Percentiles rank a stretch among this genome's conserved stretches.
Evolutionary conservation across 1,140 invertebrate species (phyloP).

Genomic region (Pseudobourletiella spinata): DNA sequence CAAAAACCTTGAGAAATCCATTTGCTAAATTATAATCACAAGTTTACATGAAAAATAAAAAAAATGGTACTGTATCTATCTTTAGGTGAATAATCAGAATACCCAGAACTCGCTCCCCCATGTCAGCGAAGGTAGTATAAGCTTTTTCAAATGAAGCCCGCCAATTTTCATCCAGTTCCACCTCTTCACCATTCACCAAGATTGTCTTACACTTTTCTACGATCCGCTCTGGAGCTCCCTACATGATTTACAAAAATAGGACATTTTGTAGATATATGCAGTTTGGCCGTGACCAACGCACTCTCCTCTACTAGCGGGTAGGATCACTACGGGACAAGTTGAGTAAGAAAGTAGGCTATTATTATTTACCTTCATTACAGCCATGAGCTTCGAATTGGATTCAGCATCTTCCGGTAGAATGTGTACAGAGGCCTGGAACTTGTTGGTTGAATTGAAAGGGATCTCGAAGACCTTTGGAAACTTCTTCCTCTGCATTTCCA

Average conservation of each 20-base stretch:
- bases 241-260: too few relatives aligned
- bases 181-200: slow-evolving; percentile 54
- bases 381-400: slow-evolving; percentile 22
- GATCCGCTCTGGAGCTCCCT: slow-evolving; percentile 85
- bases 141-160: slow-evolving; percentile 57
- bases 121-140: slow-evolving; percentile 66
- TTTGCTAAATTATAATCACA: not conserved
- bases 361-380: slow-evolving; percentile 40
- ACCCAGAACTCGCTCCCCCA: slow-evolving; percentile 72
- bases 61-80: not conserved
- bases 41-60: not conserved
- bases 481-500: slow-evolving; percentile 46
- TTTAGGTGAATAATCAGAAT: too few relatives aligned
- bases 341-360: too few relatives aligned
- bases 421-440: slow-evolving; percentile 70
- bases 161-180: slow-evolving; percentile 51
- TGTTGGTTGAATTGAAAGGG: slow-evolving; percentile 77
- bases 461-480: slow-evolving; percentile 73
- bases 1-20: slow-evolving; percentile 44
- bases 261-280: too few relatives aligned
- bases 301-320: too few relatives aligned
- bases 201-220: slow-evolving; percentile 66
- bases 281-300: too few relatives aligned
- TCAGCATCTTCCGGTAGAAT: slow-evolving; percentile 46
- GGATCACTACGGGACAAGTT: too few relatives aligned